Base-by-base conservation (phyloP, 2,797 vertebrate genomes). In the Cirrhinus molitorella region DNA sequence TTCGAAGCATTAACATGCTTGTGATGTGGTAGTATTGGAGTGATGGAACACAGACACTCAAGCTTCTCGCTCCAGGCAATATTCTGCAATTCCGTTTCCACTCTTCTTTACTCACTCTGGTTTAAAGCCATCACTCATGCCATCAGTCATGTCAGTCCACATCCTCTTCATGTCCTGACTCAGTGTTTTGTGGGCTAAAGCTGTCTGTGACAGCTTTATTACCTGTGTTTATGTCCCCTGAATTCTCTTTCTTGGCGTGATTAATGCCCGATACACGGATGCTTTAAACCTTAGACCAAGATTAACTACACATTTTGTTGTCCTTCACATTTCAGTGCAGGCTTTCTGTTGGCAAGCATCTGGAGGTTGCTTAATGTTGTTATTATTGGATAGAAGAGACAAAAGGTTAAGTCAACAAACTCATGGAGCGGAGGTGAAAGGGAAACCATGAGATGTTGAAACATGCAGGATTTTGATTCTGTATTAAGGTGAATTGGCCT, bases 361-460 rank as follows among this genome's bases (percentile, higher is more conserved):
- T 80, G 40, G 67, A 68, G 63, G 61, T 75, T 81, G 79, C 65
- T 70, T 40, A 51, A 43, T 31, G 16, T 81, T 85, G 53, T 71
- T 81, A 77, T 81, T 81, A 31, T 81, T 85, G 68, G 79, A 77
- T 76, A 25, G 53, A 17, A 63, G 34, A 77, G 31, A 81, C 84
- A 70, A 81, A 70, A 67, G 72, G 75, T 67, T 70, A 74, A 85
- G 75, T 57, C 72, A 77, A 34, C 49, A 57, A 8, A 61, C 31
- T 57, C 21, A 10, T 73, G 31, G 37, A 47, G 43, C 80, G 66
- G 65, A 85, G 80, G 14, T 12, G n/a, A 66, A 51, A 31, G 25
- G n/a, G 23, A 66, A 65, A 65, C 23, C 45, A 37, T 49, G 43
- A 40, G 53, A 16, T 55, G 51, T 61, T 57, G 51, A 53, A 75